A percentile compares a stretch with the other conserved stretches of the same genome.
Evolutionary conservation across 2,888 invertebrate species (phyloP).

Genomic region (Drosophila nr. fundita): DNA sequence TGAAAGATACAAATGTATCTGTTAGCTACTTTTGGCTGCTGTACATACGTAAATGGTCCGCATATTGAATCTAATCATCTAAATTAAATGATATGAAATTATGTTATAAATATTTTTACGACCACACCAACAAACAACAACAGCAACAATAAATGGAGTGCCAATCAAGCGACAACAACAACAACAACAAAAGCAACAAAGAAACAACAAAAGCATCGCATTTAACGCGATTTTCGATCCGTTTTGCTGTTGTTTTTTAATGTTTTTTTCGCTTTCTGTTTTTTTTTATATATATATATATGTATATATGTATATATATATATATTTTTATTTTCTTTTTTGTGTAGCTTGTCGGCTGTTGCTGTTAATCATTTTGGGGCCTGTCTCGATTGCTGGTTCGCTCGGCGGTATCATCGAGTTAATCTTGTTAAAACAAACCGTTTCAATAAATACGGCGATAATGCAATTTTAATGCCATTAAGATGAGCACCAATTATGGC

Average conservation of each 20-base stretch:
- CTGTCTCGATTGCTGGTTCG: constrained; percentile 44
- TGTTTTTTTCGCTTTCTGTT: constrained; percentile 1
- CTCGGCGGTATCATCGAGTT: constrained; percentile 70
- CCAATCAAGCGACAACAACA: constrained; percentile 47
- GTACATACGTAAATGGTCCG: constrained; percentile 47
- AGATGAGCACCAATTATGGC: constrained; percentile 84
- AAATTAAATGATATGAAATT: constrained; percentile 77
- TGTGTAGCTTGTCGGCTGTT: constrained; percentile 52
- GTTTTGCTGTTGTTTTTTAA: constrained; percentile 19
- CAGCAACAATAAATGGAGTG: constrained; percentile 32
- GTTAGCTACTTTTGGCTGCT: constrained; percentile 51
- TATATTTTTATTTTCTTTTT: not conserved
- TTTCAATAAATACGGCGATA: constrained; percentile 83
- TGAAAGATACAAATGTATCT: constrained; percentile 65
- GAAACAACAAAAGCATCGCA: constrained; percentile 38
- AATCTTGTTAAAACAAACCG: constrained; percentile 80
- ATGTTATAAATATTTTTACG: constrained; percentile 72
- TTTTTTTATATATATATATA: not conserved
- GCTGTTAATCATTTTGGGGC: constrained; percentile 78
- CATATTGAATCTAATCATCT: constrained; percentile 76
- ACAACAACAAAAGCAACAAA: constrained; percentile 26
- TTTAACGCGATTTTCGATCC: constrained; percentile 64
- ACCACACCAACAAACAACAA: constrained; percentile 35
- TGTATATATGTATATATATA: not conserved
- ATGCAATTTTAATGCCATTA: constrained; percentile 84